Conservation (phyloP, 1,140 invertebrate species). For the Panulirus ornatus region DNA sequence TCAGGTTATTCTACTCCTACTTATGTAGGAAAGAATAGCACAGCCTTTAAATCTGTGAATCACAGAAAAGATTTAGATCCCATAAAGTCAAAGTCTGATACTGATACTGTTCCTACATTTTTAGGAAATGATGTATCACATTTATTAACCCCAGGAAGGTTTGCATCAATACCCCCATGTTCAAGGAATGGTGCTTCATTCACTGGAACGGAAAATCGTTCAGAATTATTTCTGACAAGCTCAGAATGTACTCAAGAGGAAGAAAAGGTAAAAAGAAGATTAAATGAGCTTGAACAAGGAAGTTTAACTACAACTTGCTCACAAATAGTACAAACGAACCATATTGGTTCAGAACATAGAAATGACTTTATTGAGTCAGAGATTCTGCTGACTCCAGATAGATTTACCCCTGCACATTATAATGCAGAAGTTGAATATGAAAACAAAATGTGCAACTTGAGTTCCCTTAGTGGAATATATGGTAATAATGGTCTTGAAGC, state of each 20-base stretch:
- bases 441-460: not conserved
- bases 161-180: constrained; percentile 18
- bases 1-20: constrained; percentile 20
- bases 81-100: not conserved
- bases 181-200: not conserved
- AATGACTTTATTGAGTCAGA: not conserved
- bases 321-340: constrained; percentile 13
- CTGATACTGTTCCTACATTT: not conserved
- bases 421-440: not conserved
- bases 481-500: constrained; percentile 13
- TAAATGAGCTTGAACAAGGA: too few species aligned
- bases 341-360: not conserved
- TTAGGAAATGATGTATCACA: not conserved
- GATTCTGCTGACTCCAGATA: constrained; percentile 21
- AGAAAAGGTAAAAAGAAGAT: constrained; percentile 2
- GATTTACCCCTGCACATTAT: not conserved
- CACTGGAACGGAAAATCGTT: not conserved
- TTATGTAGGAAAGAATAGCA: not conserved
- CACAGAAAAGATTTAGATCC: not conserved
- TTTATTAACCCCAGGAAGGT: constrained; percentile 32
- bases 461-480: not conserved
- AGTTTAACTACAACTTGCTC: not conserved
- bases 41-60: not conserved
- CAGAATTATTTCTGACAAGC: not conserved
- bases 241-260: not conserved